These are phyloP conservation scores for Siphonodentalium dalli DNA, from an alignment of 2,888 invertebrate species.

Conservation along the genomic window DNA sequence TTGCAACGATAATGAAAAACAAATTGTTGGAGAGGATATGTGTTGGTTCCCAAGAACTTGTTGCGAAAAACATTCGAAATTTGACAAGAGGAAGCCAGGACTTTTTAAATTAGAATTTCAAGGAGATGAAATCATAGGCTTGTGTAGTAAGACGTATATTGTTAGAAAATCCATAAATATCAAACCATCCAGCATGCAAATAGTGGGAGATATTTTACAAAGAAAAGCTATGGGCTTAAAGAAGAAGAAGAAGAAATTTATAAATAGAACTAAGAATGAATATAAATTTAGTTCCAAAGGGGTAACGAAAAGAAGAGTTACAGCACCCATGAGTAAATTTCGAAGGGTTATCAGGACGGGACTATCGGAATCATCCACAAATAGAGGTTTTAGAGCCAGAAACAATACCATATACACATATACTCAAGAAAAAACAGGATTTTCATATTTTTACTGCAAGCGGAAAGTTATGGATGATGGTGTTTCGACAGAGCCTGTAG, in stretches of 20 bases:
- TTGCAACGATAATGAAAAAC: constrained; percentile 4
- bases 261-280: not conserved
- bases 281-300: constrained; percentile 28
- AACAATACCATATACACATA: constrained; percentile 14
- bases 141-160: constrained; percentile 15
- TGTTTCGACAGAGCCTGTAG: constrained; percentile 14
- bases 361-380: constrained; percentile 2
- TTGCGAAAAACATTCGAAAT: constrained; percentile 8
- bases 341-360: constrained; percentile 9
- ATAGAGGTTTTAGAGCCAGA: constrained; percentile 20
- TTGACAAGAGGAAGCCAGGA: constrained; percentile 3
- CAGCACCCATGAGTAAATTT: constrained; percentile 18
- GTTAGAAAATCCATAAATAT: not conserved
- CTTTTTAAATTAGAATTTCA: constrained; percentile 8
- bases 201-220: not conserved
- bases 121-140: constrained; percentile 11
- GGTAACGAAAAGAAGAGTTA: constrained; percentile 12
- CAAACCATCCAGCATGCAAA: constrained; percentile 2
- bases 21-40: not conserved
- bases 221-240: constrained; percentile 5
- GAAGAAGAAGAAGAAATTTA: not conserved
- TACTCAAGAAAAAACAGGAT: constrained; percentile 10
- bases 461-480: constrained; percentile 18
- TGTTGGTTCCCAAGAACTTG: constrained; percentile 10
- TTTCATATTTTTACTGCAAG: constrained; percentile 24